These are phyloP conservation scores for Ageneiosus marmoratus DNA, from an alignment of 2,113 vertebrate species.

Conservation along the genomic window DNA sequence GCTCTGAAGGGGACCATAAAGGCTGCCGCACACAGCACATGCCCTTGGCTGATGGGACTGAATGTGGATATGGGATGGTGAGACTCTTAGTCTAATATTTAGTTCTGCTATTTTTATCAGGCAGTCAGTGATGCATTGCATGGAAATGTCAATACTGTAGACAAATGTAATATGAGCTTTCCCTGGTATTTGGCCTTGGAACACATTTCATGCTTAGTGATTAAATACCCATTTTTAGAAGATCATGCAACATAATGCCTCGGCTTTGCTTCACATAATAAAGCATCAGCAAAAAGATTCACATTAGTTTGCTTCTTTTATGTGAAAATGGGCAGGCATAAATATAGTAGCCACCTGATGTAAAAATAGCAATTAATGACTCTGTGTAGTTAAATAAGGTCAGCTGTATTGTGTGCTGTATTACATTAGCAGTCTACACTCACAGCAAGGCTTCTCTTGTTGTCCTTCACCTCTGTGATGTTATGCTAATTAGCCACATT, in stretches of 20 bases:
- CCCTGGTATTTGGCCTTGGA: slow-evolving; percentile 57
- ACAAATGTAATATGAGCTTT: slow-evolving; percentile 23
- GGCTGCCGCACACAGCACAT: slow-evolving; percentile 97
- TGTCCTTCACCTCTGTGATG: slow-evolving; percentile 67
- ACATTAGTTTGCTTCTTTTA: background rate
- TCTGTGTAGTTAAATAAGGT: slow-evolving; percentile 3
- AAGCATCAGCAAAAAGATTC: background rate
- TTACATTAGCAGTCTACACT: slow-evolving; percentile 56
- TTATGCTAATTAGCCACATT: slow-evolving; percentile 72
- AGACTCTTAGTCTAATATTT: slow-evolving; percentile 43
- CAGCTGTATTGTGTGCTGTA: slow-evolving; percentile 53
- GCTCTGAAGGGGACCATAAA: slow-evolving; percentile 85
- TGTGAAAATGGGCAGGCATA: background rate
- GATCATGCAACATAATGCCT: background rate
- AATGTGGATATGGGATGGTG: slow-evolving; percentile 93
- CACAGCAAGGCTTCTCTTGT: slow-evolving; percentile 61
- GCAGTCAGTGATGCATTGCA: slow-evolving; percentile 24
- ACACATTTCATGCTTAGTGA: slow-evolving; percentile 9
- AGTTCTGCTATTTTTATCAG: slow-evolving; percentile 34
- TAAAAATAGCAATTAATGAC: slow-evolving; percentile 2
- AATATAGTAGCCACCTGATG: background rate
- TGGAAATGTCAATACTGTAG: slow-evolving; percentile 38
- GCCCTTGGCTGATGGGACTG: slow-evolving; percentile 91
- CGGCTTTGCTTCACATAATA: background rate
- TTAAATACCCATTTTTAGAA: background rate